Conservation (phyloP, 2,888 invertebrate genomes). For the Amphipoea lucens region DNA sequence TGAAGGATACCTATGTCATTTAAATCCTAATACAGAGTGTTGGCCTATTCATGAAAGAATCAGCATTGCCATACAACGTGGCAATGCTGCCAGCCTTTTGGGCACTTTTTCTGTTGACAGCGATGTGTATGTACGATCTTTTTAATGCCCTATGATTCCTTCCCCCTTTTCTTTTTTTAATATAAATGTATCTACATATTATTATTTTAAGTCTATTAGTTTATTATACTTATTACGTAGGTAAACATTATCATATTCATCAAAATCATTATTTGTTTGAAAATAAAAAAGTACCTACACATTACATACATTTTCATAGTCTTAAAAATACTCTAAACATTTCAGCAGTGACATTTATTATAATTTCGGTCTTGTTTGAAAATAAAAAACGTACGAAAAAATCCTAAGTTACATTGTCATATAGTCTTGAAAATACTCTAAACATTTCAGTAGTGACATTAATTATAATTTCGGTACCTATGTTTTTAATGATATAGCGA, state of each 20-base stretch:
- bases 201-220: neutral
- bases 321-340: too few relatives aligned
- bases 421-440: constrained; percentile 3
- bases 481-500: constrained; percentile 12
- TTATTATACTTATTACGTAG: neutral
- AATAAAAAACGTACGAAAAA: too few relatives aligned
- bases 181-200: neutral
- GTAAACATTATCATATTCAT: neutral
- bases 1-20: neutral
- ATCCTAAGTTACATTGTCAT: neutral
- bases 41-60: neutral
- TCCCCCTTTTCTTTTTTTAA: neutral
- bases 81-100: neutral
- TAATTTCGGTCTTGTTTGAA: too few relatives aligned
- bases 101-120: neutral
- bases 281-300: neutral
- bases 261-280: too few relatives aligned
- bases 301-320: too few relatives aligned
- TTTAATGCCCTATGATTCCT: neutral
- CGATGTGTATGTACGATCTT: neutral
- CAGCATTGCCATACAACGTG: neutral
- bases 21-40: neutral
- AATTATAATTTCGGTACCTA: constrained; percentile 18
- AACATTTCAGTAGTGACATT: constrained; percentile 10
- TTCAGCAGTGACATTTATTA: too few relatives aligned